Evolutionary conservation across 2,113 vertebrate genomes (phyloP), one percentile per base, ranked within the genome.

Genomic region (Pionites leucogaster): DNA sequence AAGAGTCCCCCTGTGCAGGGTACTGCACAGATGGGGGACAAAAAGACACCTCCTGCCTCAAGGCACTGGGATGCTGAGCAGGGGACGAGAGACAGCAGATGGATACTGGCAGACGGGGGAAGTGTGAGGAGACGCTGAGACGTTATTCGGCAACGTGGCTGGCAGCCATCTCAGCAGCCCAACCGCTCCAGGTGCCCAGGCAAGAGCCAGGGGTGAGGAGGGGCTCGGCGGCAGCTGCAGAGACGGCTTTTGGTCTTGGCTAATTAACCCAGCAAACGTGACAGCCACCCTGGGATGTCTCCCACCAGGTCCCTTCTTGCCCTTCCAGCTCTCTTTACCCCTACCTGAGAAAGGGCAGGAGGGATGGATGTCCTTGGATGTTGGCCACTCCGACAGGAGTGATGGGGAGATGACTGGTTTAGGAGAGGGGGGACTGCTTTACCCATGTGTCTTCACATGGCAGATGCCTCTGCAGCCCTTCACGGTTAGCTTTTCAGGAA

Each of bases 171-270:
- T 64, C 82, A 72, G 17, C 1, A 2, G n/a, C n/a, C 50, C 25
- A 18, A 19, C 4, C 1, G 0, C 62, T 94, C 28, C 7, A 31
- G 52, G 62, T 50, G 69, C 63, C 29, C 10, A 0, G 20, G n/a
- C 18, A 86, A 41, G 37, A 74, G 33, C 24, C 55, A 86, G 50
- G 31, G 55, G 28, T 46, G 37, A 63, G 31, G 57, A 88, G 37
- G n/a, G 35, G 27, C 41, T 49, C 0, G 0, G 5, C 0, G 1
- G 71, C 35, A 69, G 20, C 31, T 10, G 2, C 8, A 6, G 23
- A 14, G 7, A 23, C 0, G 5, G 33, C 14, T 68, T 76, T 93
- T 1, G 1, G 17, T 76, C 78, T 82, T 82, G 39, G 39, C 7
- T 55, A 75, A 89, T 84, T 84, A 75, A 71, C 27, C 16, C 16